These are phyloP conservation scores for Daubentonia madagascariensis DNA, from an alignment of 2,113 vertebrate genomes.

Conservation along the genomic window DNA sequence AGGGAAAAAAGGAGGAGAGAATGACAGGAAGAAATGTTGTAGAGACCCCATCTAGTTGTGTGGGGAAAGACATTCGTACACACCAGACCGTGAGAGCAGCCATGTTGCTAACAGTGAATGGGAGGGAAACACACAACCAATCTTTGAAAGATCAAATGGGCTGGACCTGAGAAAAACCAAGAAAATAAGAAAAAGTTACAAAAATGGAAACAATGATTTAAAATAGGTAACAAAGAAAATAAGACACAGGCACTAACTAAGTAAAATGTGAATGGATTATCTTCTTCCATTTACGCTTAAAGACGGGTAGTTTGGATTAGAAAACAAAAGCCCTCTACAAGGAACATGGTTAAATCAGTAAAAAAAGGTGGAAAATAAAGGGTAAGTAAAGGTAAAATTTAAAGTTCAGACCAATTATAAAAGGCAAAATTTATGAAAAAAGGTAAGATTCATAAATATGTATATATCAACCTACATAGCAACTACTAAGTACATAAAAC, in stretches of 20 bases:
- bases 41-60: neutral
- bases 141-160: neutral
- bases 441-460: neutral
- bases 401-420: neutral
- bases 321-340: neutral
- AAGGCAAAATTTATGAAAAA: neutral
- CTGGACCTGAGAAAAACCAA: neutral
- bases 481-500: neutral
- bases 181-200: neutral
- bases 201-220: neutral
- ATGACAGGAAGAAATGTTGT: neutral
- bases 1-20: neutral
- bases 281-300: neutral
- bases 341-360: neutral
- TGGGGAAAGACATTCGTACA: neutral
- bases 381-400: neutral
- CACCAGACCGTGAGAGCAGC: neutral
- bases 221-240: neutral
- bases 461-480: neutral
- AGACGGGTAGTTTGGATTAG: neutral
- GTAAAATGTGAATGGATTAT: neutral
- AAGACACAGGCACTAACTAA: neutral
- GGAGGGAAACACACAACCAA: neutral
- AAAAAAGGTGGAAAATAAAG: neutral
- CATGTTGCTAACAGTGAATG: neutral